phyloP scores from a whole-genome alignment of 2,888 invertebrate species.

The Chrysotoxum bicinctum region DNA sequence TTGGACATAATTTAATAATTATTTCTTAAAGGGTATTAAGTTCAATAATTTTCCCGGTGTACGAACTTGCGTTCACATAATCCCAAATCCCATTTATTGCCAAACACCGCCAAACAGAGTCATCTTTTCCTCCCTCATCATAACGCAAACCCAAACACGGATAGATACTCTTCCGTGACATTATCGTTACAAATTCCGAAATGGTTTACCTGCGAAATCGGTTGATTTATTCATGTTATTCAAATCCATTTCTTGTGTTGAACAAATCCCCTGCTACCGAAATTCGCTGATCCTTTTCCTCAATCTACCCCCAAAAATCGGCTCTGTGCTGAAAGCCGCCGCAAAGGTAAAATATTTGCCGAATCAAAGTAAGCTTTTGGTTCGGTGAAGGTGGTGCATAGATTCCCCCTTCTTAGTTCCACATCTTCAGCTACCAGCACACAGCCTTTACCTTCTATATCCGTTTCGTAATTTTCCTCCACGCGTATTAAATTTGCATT shows the following conservation, averaged over 20 bases:
- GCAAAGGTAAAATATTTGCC: conserved; percentile 58
- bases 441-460: conserved; percentile 17
- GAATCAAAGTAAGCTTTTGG: conserved; percentile 57
- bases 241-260: conserved; percentile 74
- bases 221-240: conserved; percentile 74
- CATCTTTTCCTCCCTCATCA: not conserved
- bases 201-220: conserved; percentile 61
- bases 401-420: not conserved
- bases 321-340: conserved; percentile 39
- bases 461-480: conserved; percentile 53
- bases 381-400: conserved; percentile 19
- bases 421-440: not conserved
- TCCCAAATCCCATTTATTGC: not conserved
- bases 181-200: conserved; percentile 64
- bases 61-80: not conserved
- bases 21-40: not conserved
- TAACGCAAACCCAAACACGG: not conserved
- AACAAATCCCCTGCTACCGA: conserved; percentile 56
- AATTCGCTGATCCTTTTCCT: conserved; percentile 35
- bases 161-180: conserved; percentile 41
- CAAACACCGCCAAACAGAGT: conserved; percentile 5
- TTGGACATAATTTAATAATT: not conserved
- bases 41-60: not conserved
- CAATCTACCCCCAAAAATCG: conserved; percentile 36
- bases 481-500: conserved; percentile 71